phyloP scores from a whole-genome alignment of 2,113 vertebrate species.

The Pygoscelis adeliae region DNA sequence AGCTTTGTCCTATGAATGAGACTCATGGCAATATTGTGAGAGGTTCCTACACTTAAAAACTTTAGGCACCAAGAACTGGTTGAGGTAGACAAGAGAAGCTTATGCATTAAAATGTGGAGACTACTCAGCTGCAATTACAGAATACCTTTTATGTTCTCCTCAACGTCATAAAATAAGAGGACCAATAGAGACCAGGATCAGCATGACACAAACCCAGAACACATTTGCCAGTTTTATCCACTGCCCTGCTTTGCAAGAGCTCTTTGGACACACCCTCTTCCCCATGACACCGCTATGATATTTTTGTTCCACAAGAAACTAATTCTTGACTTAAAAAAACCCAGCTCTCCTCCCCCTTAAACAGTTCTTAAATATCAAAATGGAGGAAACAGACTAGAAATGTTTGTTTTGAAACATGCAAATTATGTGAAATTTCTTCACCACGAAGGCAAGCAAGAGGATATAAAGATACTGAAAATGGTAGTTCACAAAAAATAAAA shows the following conservation, averaged over 20 bases:
- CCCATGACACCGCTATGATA: not conserved
- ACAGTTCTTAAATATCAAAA: not conserved
- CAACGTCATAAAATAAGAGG: not conserved
- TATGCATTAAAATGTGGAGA: not conserved
- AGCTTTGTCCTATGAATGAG: not conserved
- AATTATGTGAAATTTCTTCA: not conserved
- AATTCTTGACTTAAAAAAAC: not conserved
- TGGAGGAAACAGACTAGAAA: not conserved
- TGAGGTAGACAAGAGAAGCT: not conserved
- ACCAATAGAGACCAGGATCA: not conserved
- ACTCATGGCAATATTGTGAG: accelerated
- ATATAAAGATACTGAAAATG: conserved; percentile 15
- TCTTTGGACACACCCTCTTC: not conserved
- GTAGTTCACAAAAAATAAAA: not conserved
- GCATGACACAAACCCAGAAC: not conserved
- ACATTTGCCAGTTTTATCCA: not conserved
- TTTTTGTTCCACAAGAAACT: not conserved
- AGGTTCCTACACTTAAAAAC: not conserved
- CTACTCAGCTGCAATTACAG: not conserved
- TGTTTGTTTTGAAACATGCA: conserved; percentile 34
- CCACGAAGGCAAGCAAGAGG: not conserved
- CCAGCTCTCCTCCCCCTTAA: not conserved
- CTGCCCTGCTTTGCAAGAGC: not conserved
- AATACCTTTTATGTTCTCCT: not conserved
- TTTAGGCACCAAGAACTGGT: not conserved